phyloP scores from a whole-genome alignment of 37 sponge, comb jelly and placozoan genomes.

The Oscarella lobularis region DNA sequence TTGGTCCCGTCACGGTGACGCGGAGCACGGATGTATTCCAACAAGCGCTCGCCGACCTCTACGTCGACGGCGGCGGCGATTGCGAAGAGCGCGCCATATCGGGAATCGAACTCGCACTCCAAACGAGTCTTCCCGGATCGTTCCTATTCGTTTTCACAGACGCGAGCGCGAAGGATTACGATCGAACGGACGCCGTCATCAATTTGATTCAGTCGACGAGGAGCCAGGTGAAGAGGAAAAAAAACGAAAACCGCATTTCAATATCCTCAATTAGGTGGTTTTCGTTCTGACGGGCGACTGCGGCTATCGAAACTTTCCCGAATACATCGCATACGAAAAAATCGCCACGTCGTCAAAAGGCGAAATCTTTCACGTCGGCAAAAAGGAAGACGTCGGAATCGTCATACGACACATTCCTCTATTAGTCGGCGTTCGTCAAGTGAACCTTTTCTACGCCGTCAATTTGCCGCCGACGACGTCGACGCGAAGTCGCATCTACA shows the following conservation, averaged over 20 bases:
- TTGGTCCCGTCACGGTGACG: not conserved
- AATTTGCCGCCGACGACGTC: not conserved
- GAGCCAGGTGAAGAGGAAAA: not conserved
- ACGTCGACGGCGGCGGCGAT: slow-evolving; percentile 5
- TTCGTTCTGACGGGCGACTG: slow-evolving; percentile 11
- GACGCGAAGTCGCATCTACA: not conserved
- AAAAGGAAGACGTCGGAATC: not conserved
- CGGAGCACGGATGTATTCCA: not conserved
- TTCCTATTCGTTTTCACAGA: slow-evolving; percentile 8
- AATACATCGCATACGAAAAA: not conserved
- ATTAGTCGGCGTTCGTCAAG: not conserved
- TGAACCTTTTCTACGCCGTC: not conserved
- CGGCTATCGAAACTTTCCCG: not conserved
- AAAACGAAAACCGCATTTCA: not conserved
- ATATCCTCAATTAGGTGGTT: not conserved
- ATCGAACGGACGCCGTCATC: not conserved
- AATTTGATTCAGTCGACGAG: not conserved
- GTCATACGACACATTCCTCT: not conserved
- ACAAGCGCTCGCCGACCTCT: not conserved
- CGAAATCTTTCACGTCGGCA: not conserved
- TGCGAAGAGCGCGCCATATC: not conserved
- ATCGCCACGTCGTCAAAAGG: slow-evolving; percentile 2
- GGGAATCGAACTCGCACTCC: slow-evolving; percentile 5
- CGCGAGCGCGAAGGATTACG: slow-evolving; percentile 6
- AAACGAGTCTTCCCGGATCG: not conserved